Evolutionary conservation across 2,888 invertebrate species (phyloP).

Genomic region (Malthinus flaveolus): DNA sequence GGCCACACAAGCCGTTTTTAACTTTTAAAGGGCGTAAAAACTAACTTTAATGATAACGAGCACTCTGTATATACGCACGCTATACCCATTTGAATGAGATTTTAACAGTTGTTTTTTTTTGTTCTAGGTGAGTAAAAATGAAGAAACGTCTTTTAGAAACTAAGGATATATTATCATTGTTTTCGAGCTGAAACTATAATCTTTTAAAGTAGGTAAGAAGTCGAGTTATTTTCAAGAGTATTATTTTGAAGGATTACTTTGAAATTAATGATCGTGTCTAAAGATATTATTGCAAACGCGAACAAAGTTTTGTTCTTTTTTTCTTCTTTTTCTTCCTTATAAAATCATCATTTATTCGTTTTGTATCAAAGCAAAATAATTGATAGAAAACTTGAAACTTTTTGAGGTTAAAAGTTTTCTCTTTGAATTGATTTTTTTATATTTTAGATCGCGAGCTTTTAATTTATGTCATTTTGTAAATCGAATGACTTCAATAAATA

Average conservation of each 20-base stretch:
- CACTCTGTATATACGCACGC: too few relatives aligned
- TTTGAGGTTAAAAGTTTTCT: neutral
- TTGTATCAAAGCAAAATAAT: conserved; percentile 1
- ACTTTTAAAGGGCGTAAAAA: too few relatives aligned
- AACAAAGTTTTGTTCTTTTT: neutral
- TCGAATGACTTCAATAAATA: conserved; percentile 18
- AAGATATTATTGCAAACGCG: conserved; percentile 1
- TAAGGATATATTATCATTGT: conserved; percentile 1
- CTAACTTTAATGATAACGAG: too few relatives aligned
- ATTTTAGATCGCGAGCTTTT: conserved; percentile 1
- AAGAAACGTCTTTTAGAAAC: neutral
- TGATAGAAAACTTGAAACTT: neutral
- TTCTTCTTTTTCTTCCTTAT: neutral
- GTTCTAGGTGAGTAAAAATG: conserved; percentile 20
- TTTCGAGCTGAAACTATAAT: conserved; percentile 1
- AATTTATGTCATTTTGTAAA: conserved; percentile 3
- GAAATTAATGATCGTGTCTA: conserved; percentile 9
- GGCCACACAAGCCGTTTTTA: too few relatives aligned
- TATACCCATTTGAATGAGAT: neutral
- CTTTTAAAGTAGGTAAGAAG: neutral
- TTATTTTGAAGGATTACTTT: conserved; percentile 8
- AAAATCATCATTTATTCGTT: conserved; percentile 3
- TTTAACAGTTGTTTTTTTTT: conserved; percentile 9
- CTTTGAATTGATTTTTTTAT: neutral
- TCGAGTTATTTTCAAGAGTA: conserved; percentile 2